These are phyloP conservation scores for Phyllotreta cruciferae DNA, from an alignment of 2,888 invertebrate species.

Conservation along the genomic window DNA sequence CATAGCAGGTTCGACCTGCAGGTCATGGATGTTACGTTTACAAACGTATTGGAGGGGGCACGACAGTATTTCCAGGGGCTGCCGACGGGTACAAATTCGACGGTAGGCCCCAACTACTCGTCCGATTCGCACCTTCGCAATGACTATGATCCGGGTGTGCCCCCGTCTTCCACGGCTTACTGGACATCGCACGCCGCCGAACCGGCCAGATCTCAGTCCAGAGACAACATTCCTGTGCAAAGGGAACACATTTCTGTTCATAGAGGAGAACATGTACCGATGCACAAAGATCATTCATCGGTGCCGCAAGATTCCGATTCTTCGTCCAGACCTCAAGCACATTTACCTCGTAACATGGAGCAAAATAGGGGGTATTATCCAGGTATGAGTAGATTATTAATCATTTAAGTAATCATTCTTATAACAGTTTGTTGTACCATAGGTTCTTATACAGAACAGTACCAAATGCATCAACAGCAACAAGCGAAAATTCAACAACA, in stretches of 20 bases:
- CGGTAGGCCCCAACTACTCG: slow-evolving; percentile 52
- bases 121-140: slow-evolving; percentile 41
- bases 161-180: slow-evolving; percentile 48
- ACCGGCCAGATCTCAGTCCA: slow-evolving; percentile 24
- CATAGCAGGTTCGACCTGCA: slow-evolving; percentile 58
- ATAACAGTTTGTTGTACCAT: background rate
- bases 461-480: slow-evolving; percentile 32
- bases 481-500: slow-evolving; percentile 31
- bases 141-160: slow-evolving; percentile 41
- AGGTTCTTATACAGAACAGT: slow-evolving; percentile 35
- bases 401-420: background rate
- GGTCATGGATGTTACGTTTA: slow-evolving; percentile 80
- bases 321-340: slow-evolving; percentile 42
- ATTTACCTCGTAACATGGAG: slow-evolving; percentile 36
- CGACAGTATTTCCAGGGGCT: slow-evolving; percentile 84
- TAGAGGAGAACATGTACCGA: slow-evolving; percentile 31
- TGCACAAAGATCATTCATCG: slow-evolving; percentile 42
- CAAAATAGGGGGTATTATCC: slow-evolving; percentile 37
- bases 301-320: slow-evolving; percentile 45
- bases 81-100: slow-evolving; percentile 64
- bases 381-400: slow-evolving; percentile 10
- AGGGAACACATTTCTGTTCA: slow-evolving; percentile 45
- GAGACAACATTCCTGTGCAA: slow-evolving; percentile 12
- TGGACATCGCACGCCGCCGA: slow-evolving; percentile 43
- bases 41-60: slow-evolving; percentile 84